phyloP scores from a whole-genome alignment of 2,888 invertebrate species.

The Orthosia incerta region DNA sequence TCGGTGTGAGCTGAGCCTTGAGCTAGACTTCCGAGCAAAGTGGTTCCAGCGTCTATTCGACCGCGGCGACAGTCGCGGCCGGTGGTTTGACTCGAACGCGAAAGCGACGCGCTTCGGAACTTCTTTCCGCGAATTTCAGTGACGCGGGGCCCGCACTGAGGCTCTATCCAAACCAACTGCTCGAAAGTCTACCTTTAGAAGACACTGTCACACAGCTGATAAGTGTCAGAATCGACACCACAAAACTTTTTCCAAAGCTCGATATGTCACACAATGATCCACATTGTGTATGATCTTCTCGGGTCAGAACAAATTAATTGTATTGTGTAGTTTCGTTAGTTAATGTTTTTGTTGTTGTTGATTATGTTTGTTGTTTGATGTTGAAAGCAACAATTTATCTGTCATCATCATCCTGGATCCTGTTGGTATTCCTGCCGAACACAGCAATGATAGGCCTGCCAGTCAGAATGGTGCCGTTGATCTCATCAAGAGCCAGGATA shows the following conservation, averaged over 20 bases:
- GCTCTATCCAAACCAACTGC: too few species aligned
- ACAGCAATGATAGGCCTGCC: slow-evolving; percentile 88
- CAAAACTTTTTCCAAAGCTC: not conserved
- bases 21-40: too few species aligned
- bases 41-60: too few species aligned
- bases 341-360: too few species aligned
- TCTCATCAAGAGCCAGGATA: slow-evolving; percentile 85
- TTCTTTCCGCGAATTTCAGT: too few species aligned
- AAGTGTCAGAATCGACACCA: not conserved
- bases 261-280: not conserved
- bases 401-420: slow-evolving; percentile 55
- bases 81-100: too few species aligned
- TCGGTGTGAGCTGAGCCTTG: too few species aligned
- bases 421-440: slow-evolving; percentile 80
- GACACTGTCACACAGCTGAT: not conserved
- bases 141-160: too few species aligned
- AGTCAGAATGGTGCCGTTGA: slow-evolving; percentile 88
- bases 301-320: not conserved
- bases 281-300: not conserved
- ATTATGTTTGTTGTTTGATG: not conserved
- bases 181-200: not conserved
- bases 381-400: slow-evolving; percentile 49
- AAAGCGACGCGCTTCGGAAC: too few species aligned
- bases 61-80: too few species aligned
- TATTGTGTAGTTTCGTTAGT: too few species aligned